Base-by-base conservation (phyloP, 2,888 invertebrate species). In the Protodeltote pygarga region DNA sequence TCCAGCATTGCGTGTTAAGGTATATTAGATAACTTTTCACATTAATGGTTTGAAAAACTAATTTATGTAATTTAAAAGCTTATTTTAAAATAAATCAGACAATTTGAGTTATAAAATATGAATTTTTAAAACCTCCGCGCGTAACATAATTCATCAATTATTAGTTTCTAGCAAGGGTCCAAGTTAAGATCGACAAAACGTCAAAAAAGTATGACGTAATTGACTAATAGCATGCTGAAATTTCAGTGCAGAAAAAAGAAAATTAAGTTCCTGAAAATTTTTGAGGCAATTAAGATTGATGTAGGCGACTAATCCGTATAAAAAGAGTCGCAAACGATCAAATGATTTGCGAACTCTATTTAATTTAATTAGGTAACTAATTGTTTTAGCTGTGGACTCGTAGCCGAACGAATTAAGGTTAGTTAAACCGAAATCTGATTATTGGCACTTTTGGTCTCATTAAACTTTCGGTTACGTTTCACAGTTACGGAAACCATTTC, bases 181-280 rank as follows among this genome's bases (percentile, higher is more conserved):
- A 52, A 65, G 41, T 58, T 48, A 44, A 44, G 44, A 40, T 46
- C 44, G 52, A 61, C 50, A 39, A 62, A 65, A 62, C 31, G 67
- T 66, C 71, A 57, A 67, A 66, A 65, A 54, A 59, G 47, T 67
- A 54, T 64, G 48, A 28, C 49, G 37, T 66, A 71, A 71, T 71
- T 67, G 68, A 66, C 51, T 59, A 71, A 65, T 66, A 53, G 65
- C 20, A 29, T 46, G 53, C 13, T 23, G 29, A 35, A 35, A 16
- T 53, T 68, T 42, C 23, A 33, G 27, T 37, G 25, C 31, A 33
- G 35, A 49, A 65, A 66, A 66, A 70, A 70, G 37, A 24, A 40
- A 57, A 64, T 58, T 49, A 45, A 47, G 40, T 49, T 47, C 20
- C 29, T 49, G 52, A 58, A 44, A 41, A 23, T 6, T 52, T 52